phyloP scores from a whole-genome alignment of 2,888 invertebrate species.

The Augiades crinisus region DNA sequence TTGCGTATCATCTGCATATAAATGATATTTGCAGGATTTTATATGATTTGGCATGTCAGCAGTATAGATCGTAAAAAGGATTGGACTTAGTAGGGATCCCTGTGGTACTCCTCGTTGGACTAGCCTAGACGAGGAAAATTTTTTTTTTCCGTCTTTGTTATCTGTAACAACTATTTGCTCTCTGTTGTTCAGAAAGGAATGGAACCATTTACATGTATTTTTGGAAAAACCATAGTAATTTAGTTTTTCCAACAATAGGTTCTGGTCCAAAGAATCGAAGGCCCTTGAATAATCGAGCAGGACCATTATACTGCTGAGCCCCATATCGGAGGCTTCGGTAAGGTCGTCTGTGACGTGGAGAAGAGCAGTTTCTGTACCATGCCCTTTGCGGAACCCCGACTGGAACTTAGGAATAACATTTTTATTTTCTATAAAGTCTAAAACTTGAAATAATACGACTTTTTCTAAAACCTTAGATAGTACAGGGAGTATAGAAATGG shows the following conservation, averaged over 20 bases:
- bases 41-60: neutral
- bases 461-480: slow-evolving; percentile 27
- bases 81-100: neutral
- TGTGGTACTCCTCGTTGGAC: neutral
- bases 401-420: slow-evolving; percentile 3
- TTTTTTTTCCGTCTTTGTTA: neutral
- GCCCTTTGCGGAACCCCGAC: no score
- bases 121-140: neutral
- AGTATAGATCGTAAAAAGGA: neutral
- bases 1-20: no score
- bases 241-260: neutral
- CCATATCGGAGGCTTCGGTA: slow-evolving; percentile 24
- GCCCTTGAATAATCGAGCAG: neutral
- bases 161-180: neutral
- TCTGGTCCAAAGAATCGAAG: neutral
- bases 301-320: neutral
- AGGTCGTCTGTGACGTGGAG: slow-evolving; percentile 30
- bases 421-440: slow-evolving; percentile 16
- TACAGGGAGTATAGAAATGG: no score
- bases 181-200: no score
- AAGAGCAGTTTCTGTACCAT: slow-evolving; percentile 29
- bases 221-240: no score
- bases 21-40: neutral
- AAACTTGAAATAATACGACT: slow-evolving; percentile 15
- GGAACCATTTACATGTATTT: neutral